A percentile compares a stretch with the other conserved stretches of the same genome.
These are phyloP conservation scores for Parazoanthus darwini DNA, from an alignment of 92 coral and sea anemone genomes.

Conservation along the genomic window DNA sequence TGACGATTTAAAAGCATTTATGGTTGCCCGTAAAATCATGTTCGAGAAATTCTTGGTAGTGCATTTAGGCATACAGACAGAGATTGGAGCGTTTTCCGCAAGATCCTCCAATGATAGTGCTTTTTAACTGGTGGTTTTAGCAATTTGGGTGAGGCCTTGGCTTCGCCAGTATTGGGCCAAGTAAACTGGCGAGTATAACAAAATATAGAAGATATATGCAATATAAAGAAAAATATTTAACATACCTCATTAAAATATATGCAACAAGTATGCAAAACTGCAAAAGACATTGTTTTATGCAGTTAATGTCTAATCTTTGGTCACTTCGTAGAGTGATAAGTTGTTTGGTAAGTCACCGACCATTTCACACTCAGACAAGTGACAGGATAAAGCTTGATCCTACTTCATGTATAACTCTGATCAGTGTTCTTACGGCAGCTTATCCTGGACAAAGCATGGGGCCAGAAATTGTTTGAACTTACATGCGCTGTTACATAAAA, in stretches of 20 bases:
- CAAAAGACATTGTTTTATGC: too few relatives aligned
- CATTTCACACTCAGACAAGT: neutral
- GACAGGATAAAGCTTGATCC: neutral
- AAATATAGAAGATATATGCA: too few relatives aligned
- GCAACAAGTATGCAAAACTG: neutral
- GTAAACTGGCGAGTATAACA: neutral
- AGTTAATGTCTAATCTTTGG: too few relatives aligned
- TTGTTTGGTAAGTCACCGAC: neutral
- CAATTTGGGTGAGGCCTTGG: neutral
- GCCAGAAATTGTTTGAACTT: neutral
- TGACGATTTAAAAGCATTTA: too few relatives aligned
- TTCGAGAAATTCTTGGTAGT: too few relatives aligned
- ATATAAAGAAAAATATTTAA: neutral
- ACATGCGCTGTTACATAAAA: neutral
- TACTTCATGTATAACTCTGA: neutral
- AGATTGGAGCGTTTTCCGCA: too few relatives aligned
- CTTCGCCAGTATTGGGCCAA: neutral
- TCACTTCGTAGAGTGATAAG: neutral
- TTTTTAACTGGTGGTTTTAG: too few relatives aligned
- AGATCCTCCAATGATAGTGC: too few relatives aligned
- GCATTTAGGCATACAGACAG: too few relatives aligned
- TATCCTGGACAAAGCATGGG: neutral
- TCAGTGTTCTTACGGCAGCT: neutral
- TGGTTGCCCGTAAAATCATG: too few relatives aligned
- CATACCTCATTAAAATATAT: neutral